These are phyloP conservation scores for Panzeria rudis DNA, from an alignment of 2,888 invertebrate species.

Conservation along the genomic window DNA sequence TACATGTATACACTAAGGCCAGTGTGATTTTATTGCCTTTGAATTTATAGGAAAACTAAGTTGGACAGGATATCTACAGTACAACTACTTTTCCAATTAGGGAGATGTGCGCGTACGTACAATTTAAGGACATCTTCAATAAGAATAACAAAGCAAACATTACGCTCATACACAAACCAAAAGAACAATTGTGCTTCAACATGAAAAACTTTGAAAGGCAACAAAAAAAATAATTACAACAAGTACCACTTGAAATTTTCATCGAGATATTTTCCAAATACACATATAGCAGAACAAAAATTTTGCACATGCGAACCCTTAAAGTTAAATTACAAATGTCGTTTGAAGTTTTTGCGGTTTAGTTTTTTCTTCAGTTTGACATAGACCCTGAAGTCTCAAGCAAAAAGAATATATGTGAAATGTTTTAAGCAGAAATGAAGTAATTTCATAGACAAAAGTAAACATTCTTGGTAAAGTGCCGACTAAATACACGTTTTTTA, in stretches of 20 bases:
- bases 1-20: not conserved
- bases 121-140: conserved; percentile 52
- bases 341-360: not conserved
- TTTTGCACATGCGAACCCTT: too few relatives aligned
- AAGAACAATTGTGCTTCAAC: conserved; percentile 15
- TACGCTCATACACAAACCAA: not conserved
- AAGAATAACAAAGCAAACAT: conserved; percentile 43
- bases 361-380: conserved; percentile 4
- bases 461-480: conserved; percentile 40
- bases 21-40: conserved; percentile 4
- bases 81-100: conserved; percentile 3
- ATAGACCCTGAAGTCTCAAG: conserved; percentile 41
- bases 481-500: not conserved
- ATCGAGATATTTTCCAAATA: conserved; percentile 14
- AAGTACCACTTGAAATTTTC: conserved; percentile 57
- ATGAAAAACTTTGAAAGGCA: not conserved
- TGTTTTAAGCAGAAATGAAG: conserved; percentile 24
- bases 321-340: too few relatives aligned
- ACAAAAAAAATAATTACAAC: conserved; percentile 25
- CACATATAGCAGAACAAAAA: too few relatives aligned
- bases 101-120: not conserved
- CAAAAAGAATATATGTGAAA: conserved; percentile 52
- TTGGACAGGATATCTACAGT: conserved; percentile 22
- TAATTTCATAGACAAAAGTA: conserved; percentile 43
- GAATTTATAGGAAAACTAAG: conserved; percentile 40